These are phyloP conservation scores for Chaetura pelagica DNA, from an alignment of 2,113 vertebrate genomes.

Conservation along the genomic window DNA sequence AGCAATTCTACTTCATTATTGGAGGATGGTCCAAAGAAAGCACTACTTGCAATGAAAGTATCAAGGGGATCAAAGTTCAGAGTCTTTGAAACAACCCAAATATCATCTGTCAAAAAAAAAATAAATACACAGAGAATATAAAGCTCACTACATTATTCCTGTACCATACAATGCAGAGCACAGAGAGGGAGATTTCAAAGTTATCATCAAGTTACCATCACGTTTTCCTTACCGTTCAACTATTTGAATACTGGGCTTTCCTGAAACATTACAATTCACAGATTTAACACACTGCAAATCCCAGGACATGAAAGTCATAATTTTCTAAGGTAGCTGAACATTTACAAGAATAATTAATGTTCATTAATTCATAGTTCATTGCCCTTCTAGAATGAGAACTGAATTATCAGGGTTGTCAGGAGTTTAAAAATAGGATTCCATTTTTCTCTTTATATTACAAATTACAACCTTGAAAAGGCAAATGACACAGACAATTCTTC, in stretches of 20 bases:
- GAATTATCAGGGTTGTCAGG: neutral
- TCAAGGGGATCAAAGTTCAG: constrained; percentile 76
- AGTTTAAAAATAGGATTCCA: neutral
- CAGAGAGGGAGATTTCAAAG: no score
- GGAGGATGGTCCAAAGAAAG: constrained; percentile 82
- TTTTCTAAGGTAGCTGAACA: neutral
- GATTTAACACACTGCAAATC: neutral
- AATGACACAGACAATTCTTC: neutral
- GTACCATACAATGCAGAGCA: no score
- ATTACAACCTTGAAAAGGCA: neutral
- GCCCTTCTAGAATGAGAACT: neutral
- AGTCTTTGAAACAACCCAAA: constrained; percentile 85
- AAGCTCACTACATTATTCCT: no score
- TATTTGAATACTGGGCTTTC: neutral
- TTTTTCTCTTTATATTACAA: neutral
- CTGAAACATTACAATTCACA: neutral
- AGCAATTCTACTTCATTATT: constrained; percentile 77
- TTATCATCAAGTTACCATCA: neutral
- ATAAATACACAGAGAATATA: no score
- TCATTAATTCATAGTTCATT: neutral
- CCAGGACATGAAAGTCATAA: neutral
- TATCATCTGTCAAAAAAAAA: constrained; percentile 75
- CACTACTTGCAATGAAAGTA: constrained; percentile 81
- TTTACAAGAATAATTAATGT: neutral
- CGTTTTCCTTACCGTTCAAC: neutral